These are phyloP conservation scores for Sycobia sp. DNA, from an alignment of 1,140 invertebrate species.

Conservation along the genomic window DNA sequence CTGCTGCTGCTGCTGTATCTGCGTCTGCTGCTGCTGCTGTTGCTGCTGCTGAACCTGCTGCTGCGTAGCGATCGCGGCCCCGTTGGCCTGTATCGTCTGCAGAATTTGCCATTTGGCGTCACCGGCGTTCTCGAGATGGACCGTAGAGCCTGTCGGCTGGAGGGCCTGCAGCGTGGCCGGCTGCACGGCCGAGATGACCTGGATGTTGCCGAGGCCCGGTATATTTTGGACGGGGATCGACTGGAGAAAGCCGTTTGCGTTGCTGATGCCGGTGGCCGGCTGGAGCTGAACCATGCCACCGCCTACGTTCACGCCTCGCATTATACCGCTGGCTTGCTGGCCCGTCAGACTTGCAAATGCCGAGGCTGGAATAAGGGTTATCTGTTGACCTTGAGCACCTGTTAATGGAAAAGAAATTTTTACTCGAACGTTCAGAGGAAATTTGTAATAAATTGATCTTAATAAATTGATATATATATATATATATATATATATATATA, in stretches of 20 bases:
- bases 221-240: constrained; percentile 73
- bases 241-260: constrained; percentile 61
- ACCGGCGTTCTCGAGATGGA: constrained; percentile 39
- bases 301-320: constrained; percentile 53
- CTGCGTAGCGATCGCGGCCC: constrained; percentile 46
- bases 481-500: too few relatives aligned
- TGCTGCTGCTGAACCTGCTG: constrained; percentile 37
- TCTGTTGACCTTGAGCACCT: constrained; percentile 71
- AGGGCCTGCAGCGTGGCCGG: constrained; percentile 53
- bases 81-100: constrained; percentile 61
- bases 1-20: constrained; percentile 34
- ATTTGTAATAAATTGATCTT: too few relatives aligned
- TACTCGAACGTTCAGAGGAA: background rate
- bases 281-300: constrained; percentile 58
- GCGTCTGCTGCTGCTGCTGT: constrained; percentile 40
- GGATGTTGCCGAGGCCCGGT: constrained; percentile 77
- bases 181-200: constrained; percentile 70
- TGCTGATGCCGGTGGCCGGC: constrained; percentile 46
- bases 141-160: constrained; percentile 45
- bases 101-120: constrained; percentile 67
- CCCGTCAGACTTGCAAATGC: constrained; percentile 55
- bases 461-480: too few relatives aligned
- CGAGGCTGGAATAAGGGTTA: constrained; percentile 74
- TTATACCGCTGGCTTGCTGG: constrained; percentile 52
- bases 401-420: background rate